Conservation (phyloP, 2,888 invertebrate genomes). For the Salpingus planirostris region DNA sequence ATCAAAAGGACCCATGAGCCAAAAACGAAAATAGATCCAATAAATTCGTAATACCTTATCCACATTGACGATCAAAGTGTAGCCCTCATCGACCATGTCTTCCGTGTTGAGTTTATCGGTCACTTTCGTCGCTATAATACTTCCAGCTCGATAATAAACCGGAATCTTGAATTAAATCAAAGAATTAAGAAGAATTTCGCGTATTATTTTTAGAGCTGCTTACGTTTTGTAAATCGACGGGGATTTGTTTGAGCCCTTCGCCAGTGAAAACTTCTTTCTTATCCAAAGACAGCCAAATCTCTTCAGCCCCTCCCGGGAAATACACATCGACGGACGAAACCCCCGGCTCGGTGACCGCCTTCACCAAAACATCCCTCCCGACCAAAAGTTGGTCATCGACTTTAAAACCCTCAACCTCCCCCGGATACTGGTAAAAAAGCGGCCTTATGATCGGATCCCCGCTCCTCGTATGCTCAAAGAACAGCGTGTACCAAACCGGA, state of each 20-base stretch:
- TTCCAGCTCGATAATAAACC: constrained; percentile 5
- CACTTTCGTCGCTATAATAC: constrained; percentile 4
- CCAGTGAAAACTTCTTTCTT: background rate
- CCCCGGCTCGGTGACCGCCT: constrained; percentile 4
- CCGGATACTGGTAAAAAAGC: constrained; percentile 79
- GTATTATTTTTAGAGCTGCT: background rate
- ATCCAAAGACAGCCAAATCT: constrained; percentile 9
- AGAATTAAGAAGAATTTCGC: no score
- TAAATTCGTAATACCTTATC: background rate
- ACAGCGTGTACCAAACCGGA: constrained; percentile 83
- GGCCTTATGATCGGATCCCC: constrained; percentile 86
- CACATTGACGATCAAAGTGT: background rate
- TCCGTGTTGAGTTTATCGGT: background rate
- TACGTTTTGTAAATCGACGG: background rate
- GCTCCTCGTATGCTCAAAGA: constrained; percentile 73
- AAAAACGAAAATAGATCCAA: background rate
- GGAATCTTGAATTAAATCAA: constrained; percentile 4
- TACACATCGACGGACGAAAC: constrained; percentile 7
- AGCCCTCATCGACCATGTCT: constrained; percentile 3
- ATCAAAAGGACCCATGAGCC: background rate
- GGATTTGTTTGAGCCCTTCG: background rate
- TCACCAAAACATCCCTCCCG: constrained; percentile 31
- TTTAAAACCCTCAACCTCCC: constrained; percentile 63
- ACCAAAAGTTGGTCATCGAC: constrained; percentile 76
- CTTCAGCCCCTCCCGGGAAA: constrained; percentile 9